Percentiles rank a stretch among this genome's conserved stretches.
Evolutionary conservation across 1,140 invertebrate genomes (phyloP).

Genomic region (Pogonognathellus flavescens): DNA sequence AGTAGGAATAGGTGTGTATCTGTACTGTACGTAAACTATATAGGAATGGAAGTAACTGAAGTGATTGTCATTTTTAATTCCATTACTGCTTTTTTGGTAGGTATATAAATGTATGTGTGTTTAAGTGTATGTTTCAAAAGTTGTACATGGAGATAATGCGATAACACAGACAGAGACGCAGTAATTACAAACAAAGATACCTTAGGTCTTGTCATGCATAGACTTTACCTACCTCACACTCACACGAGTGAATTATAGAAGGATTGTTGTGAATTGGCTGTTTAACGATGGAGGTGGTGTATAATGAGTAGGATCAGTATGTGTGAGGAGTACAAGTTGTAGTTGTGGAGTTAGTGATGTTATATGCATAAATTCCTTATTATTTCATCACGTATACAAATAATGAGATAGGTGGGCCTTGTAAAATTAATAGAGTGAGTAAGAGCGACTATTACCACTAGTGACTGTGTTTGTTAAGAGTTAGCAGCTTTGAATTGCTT

Average conservation of each 20-base stretch:
- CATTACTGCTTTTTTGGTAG: too few species aligned
- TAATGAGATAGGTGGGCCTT: constrained; percentile 33
- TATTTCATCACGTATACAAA: neutral
- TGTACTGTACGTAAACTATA: too few species aligned
- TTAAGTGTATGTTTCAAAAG: neutral
- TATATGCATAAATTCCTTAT: neutral
- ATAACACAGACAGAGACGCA: neutral
- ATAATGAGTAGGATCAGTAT: too few species aligned
- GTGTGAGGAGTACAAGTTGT: too few species aligned
- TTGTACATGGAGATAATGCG: neutral
- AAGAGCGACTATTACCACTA: neutral
- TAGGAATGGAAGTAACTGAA: too few species aligned
- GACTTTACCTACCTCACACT: neutral
- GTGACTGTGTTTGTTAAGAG: neutral
- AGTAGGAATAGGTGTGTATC: too few species aligned
- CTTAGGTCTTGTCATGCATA: neutral
- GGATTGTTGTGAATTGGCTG: neutral
- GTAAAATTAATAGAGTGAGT: too few species aligned
- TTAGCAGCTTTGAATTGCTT: neutral
- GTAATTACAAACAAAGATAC: neutral
- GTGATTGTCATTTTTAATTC: too few species aligned
- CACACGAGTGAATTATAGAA: neutral
- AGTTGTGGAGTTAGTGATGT: neutral
- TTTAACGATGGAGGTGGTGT: neutral
- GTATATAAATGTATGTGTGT: too few species aligned